These are phyloP conservation scores for Sinella curviseta DNA, from an alignment of 1,140 invertebrate species.

Conservation along the genomic window DNA sequence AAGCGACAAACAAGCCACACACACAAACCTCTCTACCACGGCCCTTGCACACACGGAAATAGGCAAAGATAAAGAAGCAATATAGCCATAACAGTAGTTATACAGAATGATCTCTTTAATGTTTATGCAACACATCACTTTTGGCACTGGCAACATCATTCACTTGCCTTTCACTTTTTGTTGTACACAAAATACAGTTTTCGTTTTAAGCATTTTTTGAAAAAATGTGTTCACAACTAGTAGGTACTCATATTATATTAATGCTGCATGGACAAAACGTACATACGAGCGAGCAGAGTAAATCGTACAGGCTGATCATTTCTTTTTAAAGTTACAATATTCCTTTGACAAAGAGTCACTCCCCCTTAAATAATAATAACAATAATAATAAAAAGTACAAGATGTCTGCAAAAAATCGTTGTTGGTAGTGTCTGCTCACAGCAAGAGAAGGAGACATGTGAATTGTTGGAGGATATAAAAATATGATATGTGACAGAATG, in stretches of 20 bases:
- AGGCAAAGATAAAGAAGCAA: no score
- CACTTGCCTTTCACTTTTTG: no score
- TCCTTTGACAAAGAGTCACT: neutral
- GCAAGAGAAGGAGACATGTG: neutral
- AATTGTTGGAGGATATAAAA: neutral
- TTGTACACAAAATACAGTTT: no score
- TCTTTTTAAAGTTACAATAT: neutral
- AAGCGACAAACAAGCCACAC: neutral
- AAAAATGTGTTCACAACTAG: no score
- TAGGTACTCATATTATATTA: neutral
- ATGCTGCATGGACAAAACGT: neutral
- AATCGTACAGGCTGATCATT: neutral
- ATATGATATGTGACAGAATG: neutral
- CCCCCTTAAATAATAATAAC: constrained; percentile 5
- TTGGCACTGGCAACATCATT: neutral
- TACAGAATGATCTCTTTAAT: no score
- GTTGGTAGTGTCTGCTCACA: neutral
- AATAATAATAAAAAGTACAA: neutral
- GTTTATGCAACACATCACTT: no score
- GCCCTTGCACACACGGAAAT: neutral
- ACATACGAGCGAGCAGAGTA: neutral
- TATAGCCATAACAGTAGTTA: no score
- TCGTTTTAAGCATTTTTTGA: no score
- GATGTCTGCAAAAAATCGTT: neutral
- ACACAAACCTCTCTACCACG: no score